These are phyloP conservation scores for Hyla sarda DNA, from an alignment of 2,113 vertebrate species.

Conservation along the genomic window DNA sequence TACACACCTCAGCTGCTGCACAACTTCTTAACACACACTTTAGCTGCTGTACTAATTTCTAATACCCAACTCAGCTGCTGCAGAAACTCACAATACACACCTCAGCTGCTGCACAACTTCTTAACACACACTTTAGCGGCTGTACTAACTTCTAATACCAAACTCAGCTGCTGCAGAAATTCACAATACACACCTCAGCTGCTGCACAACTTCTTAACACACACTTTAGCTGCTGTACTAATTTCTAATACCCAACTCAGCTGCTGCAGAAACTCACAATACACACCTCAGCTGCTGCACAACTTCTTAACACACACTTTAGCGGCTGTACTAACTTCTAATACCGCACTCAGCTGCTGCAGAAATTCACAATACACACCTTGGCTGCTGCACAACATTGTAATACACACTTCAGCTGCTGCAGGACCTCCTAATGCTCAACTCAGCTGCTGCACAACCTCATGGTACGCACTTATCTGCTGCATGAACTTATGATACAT, in stretches of 20 bases:
- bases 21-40: neutral
- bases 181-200: neutral
- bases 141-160: neutral
- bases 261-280: neutral
- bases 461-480: too few species aligned
- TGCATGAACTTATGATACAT: neutral
- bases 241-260: too few species aligned
- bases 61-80: neutral
- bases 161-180: neutral
- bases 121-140: neutral
- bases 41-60: neutral
- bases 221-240: neutral
- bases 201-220: neutral
- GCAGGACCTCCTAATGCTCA: too few species aligned
- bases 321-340: neutral
- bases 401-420: too few species aligned
- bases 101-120: neutral
- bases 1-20: neutral
- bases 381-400: too few species aligned
- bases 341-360: too few species aligned
- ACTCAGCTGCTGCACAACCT: too few species aligned
- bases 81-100: neutral
- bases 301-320: neutral
- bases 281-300: neutral
- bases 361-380: too few species aligned